These are phyloP conservation scores for Eilema griseolum DNA, from an alignment of 2,888 invertebrate genomes.

Conservation along the genomic window DNA sequence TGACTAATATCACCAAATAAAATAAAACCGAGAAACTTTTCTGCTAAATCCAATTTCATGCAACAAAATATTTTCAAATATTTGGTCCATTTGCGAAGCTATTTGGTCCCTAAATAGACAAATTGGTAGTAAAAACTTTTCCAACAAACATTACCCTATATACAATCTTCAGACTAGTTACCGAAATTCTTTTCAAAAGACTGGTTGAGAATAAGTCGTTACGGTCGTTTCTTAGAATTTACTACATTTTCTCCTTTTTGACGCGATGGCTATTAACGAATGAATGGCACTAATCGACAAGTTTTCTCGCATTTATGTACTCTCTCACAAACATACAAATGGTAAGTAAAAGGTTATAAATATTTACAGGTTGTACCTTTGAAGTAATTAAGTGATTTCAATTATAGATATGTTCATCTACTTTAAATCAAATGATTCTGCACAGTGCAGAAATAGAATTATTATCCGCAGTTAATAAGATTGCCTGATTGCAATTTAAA, in stretches of 20 bases:
- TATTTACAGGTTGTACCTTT: not conserved
- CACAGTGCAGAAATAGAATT: not conserved
- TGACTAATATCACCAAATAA: not conserved
- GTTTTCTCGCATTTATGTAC: not conserved
- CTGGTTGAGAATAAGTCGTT: not conserved
- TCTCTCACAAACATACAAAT: not conserved
- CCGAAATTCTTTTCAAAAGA: conserved; percentile 2
- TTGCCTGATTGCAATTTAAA: too few relatives aligned
- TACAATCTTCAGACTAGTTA: conserved; percentile 1
- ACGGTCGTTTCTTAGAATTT: not conserved
- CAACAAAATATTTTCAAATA: conserved; percentile 23
- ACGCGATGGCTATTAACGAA: conserved; percentile 2
- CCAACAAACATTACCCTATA: conserved; percentile 28
- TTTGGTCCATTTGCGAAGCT: conserved; percentile 24
- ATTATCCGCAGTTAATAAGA: too few relatives aligned
- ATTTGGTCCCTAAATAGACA: conserved; percentile 30
- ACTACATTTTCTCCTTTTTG: conserved; percentile 4
- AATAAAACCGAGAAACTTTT: not conserved
- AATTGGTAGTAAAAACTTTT: conserved; percentile 38
- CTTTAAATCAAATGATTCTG: not conserved
- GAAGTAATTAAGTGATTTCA: not conserved
- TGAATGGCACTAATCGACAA: conserved; percentile 2
- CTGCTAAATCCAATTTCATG: not conserved
- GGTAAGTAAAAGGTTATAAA: not conserved
- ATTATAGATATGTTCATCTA: not conserved